These are phyloP conservation scores for Sericinus montela DNA, from an alignment of 2,888 invertebrate species.

Conservation along the genomic window DNA sequence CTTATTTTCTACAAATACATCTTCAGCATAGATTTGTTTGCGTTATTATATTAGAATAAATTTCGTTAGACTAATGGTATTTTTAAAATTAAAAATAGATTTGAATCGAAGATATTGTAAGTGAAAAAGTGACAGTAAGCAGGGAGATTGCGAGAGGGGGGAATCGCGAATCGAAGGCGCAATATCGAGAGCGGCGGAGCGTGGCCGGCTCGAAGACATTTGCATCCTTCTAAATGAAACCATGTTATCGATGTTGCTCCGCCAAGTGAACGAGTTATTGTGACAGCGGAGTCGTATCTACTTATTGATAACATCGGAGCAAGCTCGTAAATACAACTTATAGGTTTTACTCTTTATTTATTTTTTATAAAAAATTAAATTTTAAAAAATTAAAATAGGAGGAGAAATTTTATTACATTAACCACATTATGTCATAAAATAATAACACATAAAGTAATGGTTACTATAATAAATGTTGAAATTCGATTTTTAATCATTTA, in stretches of 20 bases:
- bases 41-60: no score
- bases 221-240: conserved; percentile 56
- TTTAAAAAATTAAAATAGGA: no score
- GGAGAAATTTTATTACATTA: no score
- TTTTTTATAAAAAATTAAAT: background rate
- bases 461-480: background rate
- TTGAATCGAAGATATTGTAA: conserved; percentile 57
- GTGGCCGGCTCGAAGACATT: conserved; percentile 53
- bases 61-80: no score
- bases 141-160: conserved; percentile 22
- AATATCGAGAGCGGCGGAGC: conserved; percentile 60
- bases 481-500: background rate
- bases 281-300: conserved; percentile 29
- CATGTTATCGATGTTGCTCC: conserved; percentile 52
- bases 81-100: no score
- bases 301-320: conserved; percentile 25
- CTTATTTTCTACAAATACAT: no score
- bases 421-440: no score
- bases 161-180: conserved; percentile 39
- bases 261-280: conserved; percentile 48
- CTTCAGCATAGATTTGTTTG: no score
- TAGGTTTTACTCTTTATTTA: conserved; percentile 5
- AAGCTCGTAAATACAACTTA: conserved; percentile 14
- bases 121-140: conserved; percentile 31
- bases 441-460: background rate